Evolutionary conservation across 2,113 vertebrate genomes (phyloP), one percentile per base, ranked within the genome.

Genomic region (Tympanuchus pallidicinctus): DNA sequence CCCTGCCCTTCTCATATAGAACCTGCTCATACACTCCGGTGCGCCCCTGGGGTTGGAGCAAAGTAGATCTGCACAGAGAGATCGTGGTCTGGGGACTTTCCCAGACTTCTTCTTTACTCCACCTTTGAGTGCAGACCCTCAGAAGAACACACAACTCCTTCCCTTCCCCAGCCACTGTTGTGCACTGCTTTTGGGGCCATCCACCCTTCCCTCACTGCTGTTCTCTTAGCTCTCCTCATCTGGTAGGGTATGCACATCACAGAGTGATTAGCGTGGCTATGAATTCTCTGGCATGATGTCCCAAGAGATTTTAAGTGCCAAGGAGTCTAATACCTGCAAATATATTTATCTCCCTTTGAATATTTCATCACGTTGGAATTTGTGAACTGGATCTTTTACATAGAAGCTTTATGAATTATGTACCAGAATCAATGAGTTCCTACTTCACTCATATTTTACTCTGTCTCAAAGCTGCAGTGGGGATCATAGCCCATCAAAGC

Each of bases 281-380:
- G 75, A 94, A 88, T 52, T 92, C 89, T 96, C 86, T 94, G 90
- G 93, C 86, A 95, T 48, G 45, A 90, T 82, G 82, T 95, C 87
- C 84, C 86, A 90, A 90, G 93, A 96, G 94, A 89, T 88, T 92
- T 89, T 69, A 95, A 86, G 82, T 96, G 94, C 88, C 90, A 86
- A 70, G 70, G 69, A 93, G 91, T 94, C 92, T 92, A 93, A 95
- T 90, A 95, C 77, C 90, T 96, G 86, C 85, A 96, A 89, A 96
- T 89, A 82, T 95, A 96, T 97, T 97, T 97, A 95, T 97, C 92
- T 94, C 94, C 89, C 52, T 94, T 92, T 98, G 95, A 97, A 98
- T 98, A 97, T 97, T 98, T 97, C 91, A 97, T 97, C 82, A 86
- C 82, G 67, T 92, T 95, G 91, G 86, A 95, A 97, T 96, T 94